Base-by-base conservation (phyloP, 1,140 invertebrate species). In the Dufourea novaeangliae region DNA sequence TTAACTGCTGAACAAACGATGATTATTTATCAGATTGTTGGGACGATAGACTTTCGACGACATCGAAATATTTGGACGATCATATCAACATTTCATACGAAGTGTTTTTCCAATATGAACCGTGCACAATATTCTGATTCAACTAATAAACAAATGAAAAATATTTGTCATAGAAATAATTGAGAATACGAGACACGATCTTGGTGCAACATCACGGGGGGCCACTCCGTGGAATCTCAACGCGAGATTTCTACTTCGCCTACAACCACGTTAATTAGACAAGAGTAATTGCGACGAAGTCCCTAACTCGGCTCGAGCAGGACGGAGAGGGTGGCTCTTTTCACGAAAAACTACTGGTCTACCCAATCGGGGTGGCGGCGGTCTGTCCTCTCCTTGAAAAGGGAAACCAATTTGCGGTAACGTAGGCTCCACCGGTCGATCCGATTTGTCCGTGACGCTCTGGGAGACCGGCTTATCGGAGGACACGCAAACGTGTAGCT, bases 211-310 rank as follows among this genome's bases (percentile, higher is more conserved):
- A 59, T 14, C 1, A 20, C 14, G 14, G 22, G 29, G 50, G 39
- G 46, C 25, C n/a, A n/a, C n/a, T n/a, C n/a, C n/a, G n/a, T n/a
- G 27, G 20, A 71, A 66, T 41, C 66, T 54, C 52, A 78, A 78
- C 72, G 52, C 57, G 20, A 22, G 54, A 63, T 77, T 78, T 63
- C 39, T 62, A 46, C 44, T 46, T 46, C 44, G 3, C 34, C 34
- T 3, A 3, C 46, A 11, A 41, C 27, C 37, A 39, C n/a, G 59
- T 80, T 80, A 80, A 71, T 66, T 80, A 44, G 61, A 66, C 61
- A 34, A 59, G 59, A 59, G 59, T 78, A 78, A 80, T 80, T 74
- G 73, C 62, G 54, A 37, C 29, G 50, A 72, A 72, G 52, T 80
- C 34, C 27, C 27, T 78, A 70, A 70, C 46, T 27, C 41, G 52